These are phyloP conservation scores for Macropus fuliginosus DNA, from an alignment of 2,797 vertebrate species.

Conservation along the genomic window DNA sequence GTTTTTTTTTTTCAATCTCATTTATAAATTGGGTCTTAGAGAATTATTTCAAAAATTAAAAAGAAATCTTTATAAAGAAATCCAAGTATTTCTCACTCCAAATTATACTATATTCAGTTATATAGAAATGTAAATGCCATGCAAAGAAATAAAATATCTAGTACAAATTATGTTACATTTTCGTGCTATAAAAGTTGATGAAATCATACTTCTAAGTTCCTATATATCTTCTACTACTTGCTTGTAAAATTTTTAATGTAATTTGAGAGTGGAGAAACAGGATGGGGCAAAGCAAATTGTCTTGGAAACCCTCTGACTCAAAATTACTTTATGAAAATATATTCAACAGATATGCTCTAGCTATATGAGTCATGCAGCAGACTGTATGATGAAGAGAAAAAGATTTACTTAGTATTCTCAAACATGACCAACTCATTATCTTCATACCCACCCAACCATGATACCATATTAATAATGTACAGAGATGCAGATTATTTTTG, in stretches of 20 bases:
- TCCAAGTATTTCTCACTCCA: background rate
- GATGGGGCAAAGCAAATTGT: background rate
- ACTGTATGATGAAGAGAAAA: background rate
- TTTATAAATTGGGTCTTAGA: no score
- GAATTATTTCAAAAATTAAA: no score
- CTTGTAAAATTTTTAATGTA: background rate
- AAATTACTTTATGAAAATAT: background rate
- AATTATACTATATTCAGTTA: background rate
- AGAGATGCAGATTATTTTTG: background rate
- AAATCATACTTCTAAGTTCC: background rate
- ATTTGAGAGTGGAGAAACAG: constrained; percentile 1
- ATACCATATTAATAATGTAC: background rate
- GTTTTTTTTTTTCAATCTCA: no score
- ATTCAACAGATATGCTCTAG: background rate
- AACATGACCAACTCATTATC: background rate
- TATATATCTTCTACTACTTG: background rate
- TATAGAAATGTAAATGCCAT: background rate
- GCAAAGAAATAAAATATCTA: background rate
- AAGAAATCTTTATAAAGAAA: no score
- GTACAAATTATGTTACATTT: background rate
- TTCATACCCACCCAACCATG: background rate
- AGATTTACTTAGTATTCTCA: background rate
- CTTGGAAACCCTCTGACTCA: background rate
- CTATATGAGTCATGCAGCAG: background rate
- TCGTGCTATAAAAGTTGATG: background rate